Evolutionary conservation across 2,888 invertebrate species (phyloP).

Genomic region (Crossocerus cetratus): DNA sequence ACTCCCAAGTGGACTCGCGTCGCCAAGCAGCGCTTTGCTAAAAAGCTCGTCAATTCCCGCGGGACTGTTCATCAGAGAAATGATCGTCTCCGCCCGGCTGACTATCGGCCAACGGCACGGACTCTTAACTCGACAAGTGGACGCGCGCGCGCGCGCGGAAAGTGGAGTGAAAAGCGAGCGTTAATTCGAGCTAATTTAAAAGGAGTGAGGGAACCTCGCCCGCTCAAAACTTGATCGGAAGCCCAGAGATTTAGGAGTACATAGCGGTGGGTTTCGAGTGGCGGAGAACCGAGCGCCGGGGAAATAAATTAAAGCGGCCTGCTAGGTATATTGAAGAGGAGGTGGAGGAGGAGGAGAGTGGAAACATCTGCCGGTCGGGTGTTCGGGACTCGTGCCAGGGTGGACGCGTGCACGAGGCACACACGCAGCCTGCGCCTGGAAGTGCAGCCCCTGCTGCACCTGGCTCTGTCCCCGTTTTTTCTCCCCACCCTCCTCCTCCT

Average conservation of each 20-base stretch:
- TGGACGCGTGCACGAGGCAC: conserved; percentile 44
- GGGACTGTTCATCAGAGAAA: no score
- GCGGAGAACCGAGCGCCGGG: not conserved
- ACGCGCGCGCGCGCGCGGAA: not conserved
- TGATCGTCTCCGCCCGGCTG: no score
- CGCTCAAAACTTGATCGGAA: not conserved
- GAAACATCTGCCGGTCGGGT: conserved; percentile 57
- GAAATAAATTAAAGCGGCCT: not conserved
- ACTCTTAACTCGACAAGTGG: no score
- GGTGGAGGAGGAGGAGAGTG: conserved; percentile 13
- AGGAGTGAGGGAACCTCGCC: no score
- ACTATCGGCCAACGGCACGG: no score
- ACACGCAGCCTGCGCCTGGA: not conserved
- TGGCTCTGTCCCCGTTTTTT: conserved; percentile 4
- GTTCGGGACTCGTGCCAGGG: conserved; percentile 53
- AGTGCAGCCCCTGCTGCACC: not conserved
- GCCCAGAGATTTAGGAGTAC: not conserved
- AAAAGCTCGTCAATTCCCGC: no score
- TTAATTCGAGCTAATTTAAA: not conserved
- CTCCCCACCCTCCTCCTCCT: not conserved
- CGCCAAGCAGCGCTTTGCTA: no score
- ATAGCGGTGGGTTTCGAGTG: not conserved
- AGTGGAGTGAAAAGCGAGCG: not conserved
- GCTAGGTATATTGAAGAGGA: not conserved
- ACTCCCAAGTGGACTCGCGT: no score